Conservation (phyloP, 2,113 vertebrate genomes). For the Gymnorhina tibicen region DNA sequence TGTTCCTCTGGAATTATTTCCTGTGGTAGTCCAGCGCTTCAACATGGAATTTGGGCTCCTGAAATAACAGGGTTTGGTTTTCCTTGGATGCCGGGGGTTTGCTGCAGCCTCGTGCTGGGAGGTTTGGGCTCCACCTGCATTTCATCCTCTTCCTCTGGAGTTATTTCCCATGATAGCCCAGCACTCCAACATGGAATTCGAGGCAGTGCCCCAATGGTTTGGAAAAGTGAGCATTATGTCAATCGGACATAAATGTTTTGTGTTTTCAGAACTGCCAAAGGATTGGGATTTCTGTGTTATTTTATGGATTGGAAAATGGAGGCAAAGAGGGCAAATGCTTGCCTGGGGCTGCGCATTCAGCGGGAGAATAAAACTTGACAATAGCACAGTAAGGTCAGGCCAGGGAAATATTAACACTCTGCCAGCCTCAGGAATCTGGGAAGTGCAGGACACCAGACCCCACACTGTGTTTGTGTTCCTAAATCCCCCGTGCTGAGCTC, state of each 20-base stretch:
- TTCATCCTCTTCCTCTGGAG: neutral
- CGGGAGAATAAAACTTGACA: neutral
- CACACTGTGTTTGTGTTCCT: accelerated
- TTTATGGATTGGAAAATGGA: neutral
- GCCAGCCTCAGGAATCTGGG: neutral
- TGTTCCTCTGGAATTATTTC: neutral
- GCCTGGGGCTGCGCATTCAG: neutral
- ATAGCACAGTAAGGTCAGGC: neutral
- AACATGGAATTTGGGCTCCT: neutral
- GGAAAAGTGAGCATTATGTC: neutral
- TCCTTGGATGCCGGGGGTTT: neutral
- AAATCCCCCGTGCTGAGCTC: neutral
- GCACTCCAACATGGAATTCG: neutral
- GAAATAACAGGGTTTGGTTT: neutral
- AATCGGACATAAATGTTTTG: neutral
- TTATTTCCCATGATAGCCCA: neutral
- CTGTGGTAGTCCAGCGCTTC: neutral
- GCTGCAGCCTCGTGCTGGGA: neutral
- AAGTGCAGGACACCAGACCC: accelerated
- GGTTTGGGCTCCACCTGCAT: neutral
- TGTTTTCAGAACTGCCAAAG: neutral
- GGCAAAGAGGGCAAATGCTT: neutral
- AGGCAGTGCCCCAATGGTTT: neutral
- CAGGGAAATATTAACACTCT: neutral
- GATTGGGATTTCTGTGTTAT: neutral